Evolutionary conservation across 2,797 vertebrate species (phyloP), one percentile per base, ranked within the genome.

Genomic region (Jordanella pulchra): DNA sequence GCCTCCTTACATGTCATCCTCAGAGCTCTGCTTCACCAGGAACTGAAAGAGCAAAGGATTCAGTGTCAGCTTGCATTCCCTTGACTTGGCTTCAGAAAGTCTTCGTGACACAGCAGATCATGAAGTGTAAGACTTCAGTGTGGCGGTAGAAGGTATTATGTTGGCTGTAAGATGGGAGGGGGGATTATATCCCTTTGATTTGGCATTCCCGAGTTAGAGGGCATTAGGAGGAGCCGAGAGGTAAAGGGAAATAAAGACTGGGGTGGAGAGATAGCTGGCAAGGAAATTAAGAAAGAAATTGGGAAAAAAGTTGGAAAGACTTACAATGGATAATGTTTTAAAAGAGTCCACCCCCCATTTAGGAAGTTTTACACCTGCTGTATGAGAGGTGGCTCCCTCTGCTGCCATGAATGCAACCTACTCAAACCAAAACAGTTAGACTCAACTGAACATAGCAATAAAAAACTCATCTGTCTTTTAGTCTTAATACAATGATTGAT

Each of bases 131-230:
- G 87, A 84, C 45, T 42, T 86, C 73, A 32, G 66, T 83, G 85
- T 86, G 88, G 90, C 79, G 71, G 84, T 80, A 81, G 73, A 71
- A 79, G 86, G 87, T 67, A 84, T 92, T 90, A 90, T 58, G 42
- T 51, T 85, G 77, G 81, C 79, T 73, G 64, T 78, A 77, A 74
- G 67, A 68, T 66, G 66, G 30, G 51, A 85, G 85, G 67, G 32
- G 47, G 87, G 87, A 89, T 91, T 90, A 89, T 68, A 48, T 71
- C 84, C 71, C 69, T 17, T 45, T 78, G 74, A 86, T 80, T 84
- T 74, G 1, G 44, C 7, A 48, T 74, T 85, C 85, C 68, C 72
- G 84, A 77, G 81, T 72, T 73, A 73, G 73, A 71, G 78, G 73
- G 73, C 30, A 69, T 60, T 48, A 71, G 44, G 69, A 67, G 66